Conservation (phyloP, 2,113 vertebrate species). For the Artemisiospiza belli region DNA sequence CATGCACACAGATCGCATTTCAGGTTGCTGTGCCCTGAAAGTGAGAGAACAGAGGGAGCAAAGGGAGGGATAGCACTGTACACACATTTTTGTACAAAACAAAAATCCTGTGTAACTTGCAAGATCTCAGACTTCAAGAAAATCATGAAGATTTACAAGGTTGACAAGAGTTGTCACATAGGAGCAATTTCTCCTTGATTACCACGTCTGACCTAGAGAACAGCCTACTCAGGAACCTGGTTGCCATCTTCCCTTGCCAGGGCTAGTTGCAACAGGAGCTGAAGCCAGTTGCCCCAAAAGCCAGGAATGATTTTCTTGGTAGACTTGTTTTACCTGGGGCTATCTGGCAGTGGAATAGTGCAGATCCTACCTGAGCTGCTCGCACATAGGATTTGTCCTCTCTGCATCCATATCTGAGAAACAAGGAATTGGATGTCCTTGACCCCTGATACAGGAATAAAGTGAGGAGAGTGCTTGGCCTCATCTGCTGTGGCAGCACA, state of each 20-base stretch:
- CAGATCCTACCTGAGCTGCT: not conserved
- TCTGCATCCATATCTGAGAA: not conserved
- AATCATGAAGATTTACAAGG: not conserved
- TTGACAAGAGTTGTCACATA: not conserved
- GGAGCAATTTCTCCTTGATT: conserved; percentile 20
- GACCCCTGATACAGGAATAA: not conserved
- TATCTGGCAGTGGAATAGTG: not conserved
- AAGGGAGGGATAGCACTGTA: not conserved
- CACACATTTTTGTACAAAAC: not conserved
- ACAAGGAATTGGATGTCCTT: not conserved
- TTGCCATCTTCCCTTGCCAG: not conserved
- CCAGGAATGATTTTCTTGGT: not conserved
- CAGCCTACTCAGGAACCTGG: not conserved
- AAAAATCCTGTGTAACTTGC: not conserved
- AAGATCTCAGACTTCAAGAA: not conserved
- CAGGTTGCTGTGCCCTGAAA: conserved; percentile 46
- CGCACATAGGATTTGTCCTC: not conserved
- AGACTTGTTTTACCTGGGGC: not conserved
- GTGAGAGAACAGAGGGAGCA: not conserved
- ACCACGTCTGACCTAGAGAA: not conserved
- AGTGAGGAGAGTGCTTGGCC: not conserved
- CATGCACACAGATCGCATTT: conserved; percentile 22
- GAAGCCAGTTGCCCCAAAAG: not conserved
- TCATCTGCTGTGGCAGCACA: not conserved
- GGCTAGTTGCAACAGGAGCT: not conserved